Base-by-base conservation (phyloP, 2,797 vertebrate genomes). In the Pseudochaenichthys georgianus region DNA sequence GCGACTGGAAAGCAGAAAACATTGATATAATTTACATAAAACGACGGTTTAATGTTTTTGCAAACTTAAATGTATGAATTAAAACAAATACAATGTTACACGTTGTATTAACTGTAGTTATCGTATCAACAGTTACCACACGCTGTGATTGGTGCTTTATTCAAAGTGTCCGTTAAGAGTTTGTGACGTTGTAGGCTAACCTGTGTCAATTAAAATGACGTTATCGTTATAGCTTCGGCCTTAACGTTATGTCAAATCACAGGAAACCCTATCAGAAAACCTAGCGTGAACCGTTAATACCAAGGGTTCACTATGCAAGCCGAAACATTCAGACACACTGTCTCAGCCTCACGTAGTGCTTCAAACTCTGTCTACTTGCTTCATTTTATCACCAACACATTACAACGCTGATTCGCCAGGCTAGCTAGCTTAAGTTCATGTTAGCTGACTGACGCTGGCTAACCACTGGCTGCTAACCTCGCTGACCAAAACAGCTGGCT, bases 401-500 rank as follows among this genome's bases (percentile, higher is more conserved):
- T 2, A n/a, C 50, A 1, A 2, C 8, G 13, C 45, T 10, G 59
- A 1, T 9, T 43, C 62, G 0, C 34, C 11, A 1, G 21, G 80
- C 70, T 83, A 83, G 88, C 88, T 81, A 68, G 64, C 64, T 66
- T 13, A 41, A 57, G 73, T 85, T 77, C 23, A 41, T 23, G 88
- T 85, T 91, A 91, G 89, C 88, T 13, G 77, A 7, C 54, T 41
- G 74, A 0, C 57, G 78, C 77, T 64, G 34, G 84, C 73, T 90
- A 91, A 84, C 84, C 77, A 11, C 63, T 23, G 61, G 55, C 83
- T 5, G 91, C 90, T 91, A 92, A 79, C 82, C 66, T 52, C 46
- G 64, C 77, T 76, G 78, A 83, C 77, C 85, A 43, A 67, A 90
- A 92, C 92, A 93, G 90, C 92, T 92, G 90, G 84, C 64, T 57